These are phyloP conservation scores for Digitonthophagus gazella DNA, from an alignment of 2,888 invertebrate genomes.

Conservation along the genomic window DNA sequence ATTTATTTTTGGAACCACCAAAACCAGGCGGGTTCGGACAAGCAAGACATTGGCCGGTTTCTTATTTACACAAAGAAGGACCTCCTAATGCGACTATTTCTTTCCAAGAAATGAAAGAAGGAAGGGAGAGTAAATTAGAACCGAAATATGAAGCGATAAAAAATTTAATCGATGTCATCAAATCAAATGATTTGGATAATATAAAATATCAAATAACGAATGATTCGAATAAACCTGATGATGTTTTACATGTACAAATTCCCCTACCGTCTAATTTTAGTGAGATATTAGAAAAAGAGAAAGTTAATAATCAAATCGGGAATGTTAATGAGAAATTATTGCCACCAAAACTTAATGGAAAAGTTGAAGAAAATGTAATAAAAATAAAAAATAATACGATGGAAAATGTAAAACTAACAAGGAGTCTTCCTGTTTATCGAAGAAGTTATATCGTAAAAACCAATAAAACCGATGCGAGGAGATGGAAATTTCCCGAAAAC, in stretches of 20 bases:
- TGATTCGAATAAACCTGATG: conserved; percentile 43
- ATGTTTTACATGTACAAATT: conserved; percentile 46
- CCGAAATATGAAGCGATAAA: conserved; percentile 45
- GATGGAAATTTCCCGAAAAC: neutral
- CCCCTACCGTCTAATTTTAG: conserved; percentile 46
- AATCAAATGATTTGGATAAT: conserved; percentile 46
- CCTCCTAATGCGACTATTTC: conserved; percentile 64
- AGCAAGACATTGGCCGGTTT: conserved; percentile 69
- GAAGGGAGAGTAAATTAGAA: conserved; percentile 24
- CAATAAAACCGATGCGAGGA: conserved; percentile 33
- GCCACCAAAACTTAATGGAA: conserved; percentile 7
- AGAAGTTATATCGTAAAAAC: conserved; percentile 45
- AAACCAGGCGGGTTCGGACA: conserved; percentile 54
- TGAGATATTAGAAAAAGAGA: conserved; percentile 23
- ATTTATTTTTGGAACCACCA: conserved; percentile 52
- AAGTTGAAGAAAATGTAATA: neutral
- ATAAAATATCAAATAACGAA: conserved; percentile 47
- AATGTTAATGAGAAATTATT: conserved; percentile 26
- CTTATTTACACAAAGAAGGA: conserved; percentile 75
- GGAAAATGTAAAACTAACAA: conserved; percentile 10
- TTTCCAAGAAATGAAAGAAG: conserved; percentile 33
- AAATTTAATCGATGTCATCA: conserved; percentile 47
- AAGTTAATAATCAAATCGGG: conserved; percentile 14
- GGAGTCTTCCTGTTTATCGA: conserved; percentile 36
- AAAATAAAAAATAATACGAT: conserved; percentile 14